These are phyloP conservation scores for Cynoglossus semilaevis DNA, from an alignment of 2,113 vertebrate species.

Conservation along the genomic window DNA sequence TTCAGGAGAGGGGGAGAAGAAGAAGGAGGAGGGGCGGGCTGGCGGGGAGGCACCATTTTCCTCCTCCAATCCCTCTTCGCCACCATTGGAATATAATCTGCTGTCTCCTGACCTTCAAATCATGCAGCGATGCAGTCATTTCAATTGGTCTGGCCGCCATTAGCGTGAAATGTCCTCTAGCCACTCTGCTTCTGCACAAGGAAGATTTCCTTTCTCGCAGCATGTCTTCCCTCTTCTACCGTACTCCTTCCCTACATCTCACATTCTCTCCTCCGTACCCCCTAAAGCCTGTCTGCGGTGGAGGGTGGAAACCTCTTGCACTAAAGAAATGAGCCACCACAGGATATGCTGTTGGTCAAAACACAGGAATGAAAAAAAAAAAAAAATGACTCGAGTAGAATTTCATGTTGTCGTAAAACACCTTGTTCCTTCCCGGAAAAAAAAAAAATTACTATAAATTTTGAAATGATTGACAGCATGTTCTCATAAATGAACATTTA, in stretches of 20 bases:
- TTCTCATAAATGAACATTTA: too few species aligned
- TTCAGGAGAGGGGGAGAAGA: slow-evolving; percentile 51
- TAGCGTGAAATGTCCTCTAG: slow-evolving; percentile 81
- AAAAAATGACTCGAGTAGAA: slow-evolving; percentile 54
- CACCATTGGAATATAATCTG: slow-evolving; percentile 79
- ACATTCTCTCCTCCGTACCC: slow-evolving; percentile 52
- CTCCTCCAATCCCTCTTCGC: slow-evolving; percentile 69
- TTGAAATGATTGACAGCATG: too few species aligned
- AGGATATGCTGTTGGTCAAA: slow-evolving; percentile 71
- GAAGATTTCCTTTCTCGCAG: slow-evolving; percentile 78
- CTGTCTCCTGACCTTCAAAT: slow-evolving; percentile 84
- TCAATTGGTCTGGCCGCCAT: slow-evolving; percentile 78
- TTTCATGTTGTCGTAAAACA: slow-evolving; percentile 44
- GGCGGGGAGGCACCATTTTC: slow-evolving; percentile 65
- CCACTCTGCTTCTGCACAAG: slow-evolving; percentile 70
- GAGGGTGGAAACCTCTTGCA: slow-evolving; percentile 62
- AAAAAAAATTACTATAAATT: too few species aligned
- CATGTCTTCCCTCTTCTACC: slow-evolving; percentile 69
- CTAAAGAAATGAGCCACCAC: slow-evolving; percentile 71
- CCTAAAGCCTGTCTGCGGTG: slow-evolving; percentile 56
- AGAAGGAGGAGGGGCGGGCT: slow-evolving; percentile 30
- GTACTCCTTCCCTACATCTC: slow-evolving; percentile 66
- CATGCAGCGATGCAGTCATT: slow-evolving; percentile 79
- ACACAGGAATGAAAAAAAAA: slow-evolving; percentile 22
- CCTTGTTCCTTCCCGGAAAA: slow-evolving; percentile 24